These are phyloP conservation scores for Siphlonurus alternatus DNA, from an alignment of 2,888 invertebrate genomes.

Conservation along the genomic window DNA sequence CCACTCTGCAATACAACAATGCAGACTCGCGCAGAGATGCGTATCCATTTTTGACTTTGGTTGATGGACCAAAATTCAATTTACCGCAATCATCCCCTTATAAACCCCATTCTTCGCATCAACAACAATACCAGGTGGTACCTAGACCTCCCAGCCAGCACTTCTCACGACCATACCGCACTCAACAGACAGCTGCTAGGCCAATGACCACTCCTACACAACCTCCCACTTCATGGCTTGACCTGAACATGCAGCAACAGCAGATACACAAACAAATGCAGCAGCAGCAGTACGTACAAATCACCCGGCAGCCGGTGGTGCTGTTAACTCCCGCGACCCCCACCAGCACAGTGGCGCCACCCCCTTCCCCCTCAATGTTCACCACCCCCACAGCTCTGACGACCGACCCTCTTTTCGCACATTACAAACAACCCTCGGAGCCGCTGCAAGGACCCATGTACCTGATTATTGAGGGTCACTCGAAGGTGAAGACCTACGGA, in stretches of 20 bases:
- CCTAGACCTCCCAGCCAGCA: conserved; percentile 17
- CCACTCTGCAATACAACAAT: background rate
- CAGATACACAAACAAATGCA: too few relatives aligned
- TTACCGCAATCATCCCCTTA: conserved; percentile 8
- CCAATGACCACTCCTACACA: conserved; percentile 6
- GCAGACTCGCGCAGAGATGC: conserved; percentile 23
- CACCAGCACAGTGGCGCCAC: conserved; percentile 17
- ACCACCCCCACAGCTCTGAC: conserved; percentile 34
- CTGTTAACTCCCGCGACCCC: background rate
- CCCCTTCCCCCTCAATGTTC: conserved; percentile 28
- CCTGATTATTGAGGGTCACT: conserved; percentile 68
- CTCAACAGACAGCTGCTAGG: conserved; percentile 28
- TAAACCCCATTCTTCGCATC: conserved; percentile 27
- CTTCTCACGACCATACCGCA: conserved; percentile 18
- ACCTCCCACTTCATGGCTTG: background rate
- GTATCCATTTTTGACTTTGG: conserved; percentile 31
- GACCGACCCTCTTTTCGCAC: conserved; percentile 41
- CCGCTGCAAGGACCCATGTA: conserved; percentile 48
- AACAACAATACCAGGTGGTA: conserved; percentile 17
- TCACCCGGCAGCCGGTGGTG: background rate
- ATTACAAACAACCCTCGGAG: conserved; percentile 41
- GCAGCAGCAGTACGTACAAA: too few relatives aligned
- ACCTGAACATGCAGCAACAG: conserved; percentile 1
- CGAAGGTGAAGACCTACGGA: conserved; percentile 70
- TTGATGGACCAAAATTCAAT: conserved; percentile 30